Evolutionary conservation across 2,113 vertebrate species (phyloP), one percentile per base, ranked within the genome.

Genomic region (Hystrix cristata): DNA sequence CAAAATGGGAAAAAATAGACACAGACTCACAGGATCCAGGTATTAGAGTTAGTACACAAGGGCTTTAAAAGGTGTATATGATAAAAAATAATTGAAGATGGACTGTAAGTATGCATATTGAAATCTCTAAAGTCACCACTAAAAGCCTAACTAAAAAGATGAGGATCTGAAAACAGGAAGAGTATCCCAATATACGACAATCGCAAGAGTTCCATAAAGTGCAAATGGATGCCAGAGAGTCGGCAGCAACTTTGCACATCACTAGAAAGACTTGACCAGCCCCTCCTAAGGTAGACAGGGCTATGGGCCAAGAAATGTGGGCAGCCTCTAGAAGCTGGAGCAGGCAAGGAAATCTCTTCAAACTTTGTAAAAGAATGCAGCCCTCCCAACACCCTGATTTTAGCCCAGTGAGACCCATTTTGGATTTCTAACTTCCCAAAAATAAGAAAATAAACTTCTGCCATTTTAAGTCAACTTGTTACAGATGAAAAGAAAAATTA

Each of bases 101-200:
- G 23, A 90, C 59, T 76, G 14, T 83, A 78, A 72, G 38, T 19
- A 72, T 69, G 10, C 46, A 65, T 74, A 94, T 0, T 67, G 31
- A 95, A 95, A 92, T 88, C 38, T 93, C 69, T 34, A 57, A 51
- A 7, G 4, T 60, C 74, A 96, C 27, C 71, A 72, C n/a, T 67
- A 80, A 95, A 89, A 16, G n/a, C 57, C 21, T 67, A 87, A 67
- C 27, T 81, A 81, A 55, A 87, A 95, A 87, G 38, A 78, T 29
- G 93, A 60, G 3, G 25, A 60, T 72, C 15, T 90, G 21, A 94
- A 94, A 95, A 89, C 0, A 9, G 14, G 46, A 81, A 76, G 38
- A 59, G 60, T 55, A 71, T 86, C 53, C 65, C 69, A 13, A 7
- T 62, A 1, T 31, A 93, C 14, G 15, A 29, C 67, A 65, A 84